Conservation (phyloP, 2,113 vertebrate species). For the Nyctibius bracteatus region DNA sequence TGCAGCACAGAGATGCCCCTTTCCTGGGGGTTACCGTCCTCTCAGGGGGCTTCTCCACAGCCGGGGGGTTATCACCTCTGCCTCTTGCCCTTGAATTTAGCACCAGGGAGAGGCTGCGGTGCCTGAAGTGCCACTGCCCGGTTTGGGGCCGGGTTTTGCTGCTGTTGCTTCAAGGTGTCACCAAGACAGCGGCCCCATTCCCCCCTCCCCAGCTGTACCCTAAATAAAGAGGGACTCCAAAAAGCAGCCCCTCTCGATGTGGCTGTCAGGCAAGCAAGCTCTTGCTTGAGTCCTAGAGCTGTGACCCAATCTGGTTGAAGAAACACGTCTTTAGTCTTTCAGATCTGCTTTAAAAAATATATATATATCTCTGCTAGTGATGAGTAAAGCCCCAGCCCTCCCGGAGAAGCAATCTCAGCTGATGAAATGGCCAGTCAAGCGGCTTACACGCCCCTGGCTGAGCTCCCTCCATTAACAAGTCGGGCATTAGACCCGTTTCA, state of each 20-base stretch:
- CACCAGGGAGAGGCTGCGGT: background rate
- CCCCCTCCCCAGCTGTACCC: background rate
- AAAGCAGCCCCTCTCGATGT: accelerated
- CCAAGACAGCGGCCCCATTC: accelerated
- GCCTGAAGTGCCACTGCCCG: accelerated
- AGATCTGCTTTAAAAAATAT: conserved; percentile 61
- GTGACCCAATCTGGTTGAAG: background rate
- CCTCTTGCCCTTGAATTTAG: background rate
- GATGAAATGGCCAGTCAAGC: conserved; percentile 82
- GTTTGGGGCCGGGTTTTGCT: accelerated
- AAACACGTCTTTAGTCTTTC: background rate
- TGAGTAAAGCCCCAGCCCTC: conserved; percentile 16
- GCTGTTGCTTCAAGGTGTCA: background rate
- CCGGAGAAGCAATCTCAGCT: conserved; percentile 46
- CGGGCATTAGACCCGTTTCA: conserved; percentile 65
- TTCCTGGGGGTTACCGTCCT: background rate
- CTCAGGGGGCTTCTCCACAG: background rate
- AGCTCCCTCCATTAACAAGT: conserved; percentile 34
- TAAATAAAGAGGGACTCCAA: background rate
- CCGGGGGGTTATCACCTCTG: accelerated
- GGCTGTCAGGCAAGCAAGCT: background rate
- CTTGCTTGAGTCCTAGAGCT: background rate
- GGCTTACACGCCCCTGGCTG: conserved; percentile 63
- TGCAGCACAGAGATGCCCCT: background rate
- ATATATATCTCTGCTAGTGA: background rate